Conservation (phyloP, 1,140 invertebrate species). For the Formica selysi region DNA sequence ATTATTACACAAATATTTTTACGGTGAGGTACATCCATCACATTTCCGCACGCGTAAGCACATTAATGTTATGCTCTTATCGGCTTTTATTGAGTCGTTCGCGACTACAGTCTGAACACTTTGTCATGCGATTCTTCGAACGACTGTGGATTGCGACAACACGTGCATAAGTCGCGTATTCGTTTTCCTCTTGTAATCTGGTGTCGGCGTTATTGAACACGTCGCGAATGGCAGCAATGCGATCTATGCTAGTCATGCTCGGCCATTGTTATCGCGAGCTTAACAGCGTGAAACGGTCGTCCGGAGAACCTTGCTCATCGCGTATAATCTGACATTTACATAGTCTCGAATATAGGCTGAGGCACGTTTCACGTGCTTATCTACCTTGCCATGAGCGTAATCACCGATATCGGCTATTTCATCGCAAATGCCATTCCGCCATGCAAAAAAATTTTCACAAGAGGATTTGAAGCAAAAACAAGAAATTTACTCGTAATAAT, state of each 20-base stretch:
- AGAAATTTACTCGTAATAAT: neutral
- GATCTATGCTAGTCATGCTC: slow-evolving; percentile 71
- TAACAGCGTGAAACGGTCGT: slow-evolving; percentile 52
- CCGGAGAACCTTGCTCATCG: slow-evolving; percentile 51
- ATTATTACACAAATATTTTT: slow-evolving; percentile 7
- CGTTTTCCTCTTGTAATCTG: slow-evolving; percentile 21
- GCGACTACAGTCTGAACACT: neutral
- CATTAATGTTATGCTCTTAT: neutral
- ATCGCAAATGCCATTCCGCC: neutral
- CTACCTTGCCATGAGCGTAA: neutral
- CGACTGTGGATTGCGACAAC: neutral
- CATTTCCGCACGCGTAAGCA: neutral
- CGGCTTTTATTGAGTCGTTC: neutral
- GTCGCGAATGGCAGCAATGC: slow-evolving; percentile 50
- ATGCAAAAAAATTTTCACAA: slow-evolving; percentile 4
- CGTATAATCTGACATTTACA: slow-evolving; percentile 72
- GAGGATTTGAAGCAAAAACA: neutral
- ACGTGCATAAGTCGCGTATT: slow-evolving; percentile 1
- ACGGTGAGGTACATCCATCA: neutral
- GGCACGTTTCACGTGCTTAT: neutral
- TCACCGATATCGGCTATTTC: slow-evolving; percentile 30
- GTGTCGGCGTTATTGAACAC: slow-evolving; percentile 40
- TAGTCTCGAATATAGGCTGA: slow-evolving; percentile 47
- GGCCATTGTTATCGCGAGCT: slow-evolving; percentile 67
- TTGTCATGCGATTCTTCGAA: slow-evolving; percentile 5